A percentile compares a stretch with the other conserved stretches of the same genome.
phyloP scores from a whole-genome alignment of 2,888 invertebrate species.

The Romanomermis culicivorax region DNA sequence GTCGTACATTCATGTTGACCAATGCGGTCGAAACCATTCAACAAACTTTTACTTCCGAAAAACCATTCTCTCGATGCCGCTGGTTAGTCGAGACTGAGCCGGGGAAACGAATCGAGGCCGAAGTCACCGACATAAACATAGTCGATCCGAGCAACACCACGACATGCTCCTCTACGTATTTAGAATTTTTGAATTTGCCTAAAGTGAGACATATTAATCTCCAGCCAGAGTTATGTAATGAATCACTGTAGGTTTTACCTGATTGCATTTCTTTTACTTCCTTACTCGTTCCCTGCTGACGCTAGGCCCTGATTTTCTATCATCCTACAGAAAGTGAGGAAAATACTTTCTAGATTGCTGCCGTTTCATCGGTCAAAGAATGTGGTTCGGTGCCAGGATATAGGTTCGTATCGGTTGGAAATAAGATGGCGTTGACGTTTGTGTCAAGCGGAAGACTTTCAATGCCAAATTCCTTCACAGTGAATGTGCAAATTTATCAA shows the following conservation, averaged over 20 bases:
- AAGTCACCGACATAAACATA: not conserved
- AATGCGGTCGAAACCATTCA: not conserved
- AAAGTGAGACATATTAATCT: too few species aligned
- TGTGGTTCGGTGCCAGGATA: conserved; percentile 1
- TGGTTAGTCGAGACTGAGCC: not conserved
- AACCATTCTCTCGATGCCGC: conserved; percentile 1
- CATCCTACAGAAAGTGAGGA: too few species aligned
- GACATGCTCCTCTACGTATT: not conserved
- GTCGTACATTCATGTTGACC: not conserved
- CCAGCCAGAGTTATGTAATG: too few species aligned
- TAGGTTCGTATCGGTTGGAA: not conserved
- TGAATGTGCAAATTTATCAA: not conserved
- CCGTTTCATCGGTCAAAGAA: not conserved
- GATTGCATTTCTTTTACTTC: too few species aligned
- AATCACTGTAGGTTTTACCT: too few species aligned
- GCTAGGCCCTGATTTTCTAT: too few species aligned
- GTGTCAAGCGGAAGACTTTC: not conserved
- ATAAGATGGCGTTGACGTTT: not conserved
- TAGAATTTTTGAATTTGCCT: not conserved
- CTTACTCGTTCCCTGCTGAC: too few species aligned
- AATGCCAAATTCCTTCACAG: not conserved
- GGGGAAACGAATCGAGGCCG: not conserved
- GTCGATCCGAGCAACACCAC: not conserved
- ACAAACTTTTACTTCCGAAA: not conserved
- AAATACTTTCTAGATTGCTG: too few species aligned